A percentile compares a stretch with the other conserved stretches of the same genome.
These are phyloP conservation scores for Artemisiospiza belli DNA, from an alignment of 2,113 vertebrate species.

Conservation along the genomic window DNA sequence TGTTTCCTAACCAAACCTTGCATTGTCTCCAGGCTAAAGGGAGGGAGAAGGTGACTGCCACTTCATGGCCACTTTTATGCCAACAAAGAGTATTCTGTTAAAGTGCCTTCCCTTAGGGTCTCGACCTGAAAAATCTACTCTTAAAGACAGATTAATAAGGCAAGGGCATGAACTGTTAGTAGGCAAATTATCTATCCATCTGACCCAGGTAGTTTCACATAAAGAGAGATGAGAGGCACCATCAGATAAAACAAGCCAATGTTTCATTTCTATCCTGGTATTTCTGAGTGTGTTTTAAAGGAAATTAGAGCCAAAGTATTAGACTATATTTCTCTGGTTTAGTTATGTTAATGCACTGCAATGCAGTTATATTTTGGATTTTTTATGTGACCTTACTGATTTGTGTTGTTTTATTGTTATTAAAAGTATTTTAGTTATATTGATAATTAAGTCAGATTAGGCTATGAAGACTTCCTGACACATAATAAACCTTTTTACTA, in stretches of 20 bases:
- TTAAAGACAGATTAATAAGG: conserved; percentile 35
- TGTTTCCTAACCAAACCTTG: neutral
- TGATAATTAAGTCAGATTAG: neutral
- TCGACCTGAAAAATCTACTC: neutral
- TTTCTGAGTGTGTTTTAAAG: neutral
- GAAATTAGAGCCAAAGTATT: neutral
- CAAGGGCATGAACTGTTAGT: neutral
- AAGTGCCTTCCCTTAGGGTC: neutral
- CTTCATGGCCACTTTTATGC: neutral
- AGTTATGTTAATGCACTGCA: neutral
- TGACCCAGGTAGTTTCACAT: conserved; percentile 15
- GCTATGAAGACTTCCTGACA: neutral
- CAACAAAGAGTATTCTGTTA: neutral
- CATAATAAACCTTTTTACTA: neutral
- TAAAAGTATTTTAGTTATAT: neutral
- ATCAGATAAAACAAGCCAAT: neutral
- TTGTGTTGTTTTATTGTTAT: neutral
- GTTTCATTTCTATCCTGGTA: conserved; percentile 4
- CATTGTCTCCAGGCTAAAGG: neutral
- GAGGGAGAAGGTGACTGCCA: neutral
- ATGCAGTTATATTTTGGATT: neutral
- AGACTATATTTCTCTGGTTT: neutral
- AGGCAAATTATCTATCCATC: neutral
- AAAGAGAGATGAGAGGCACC: neutral
- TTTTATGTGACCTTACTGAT: neutral